Evolutionary conservation across 1,140 invertebrate genomes (phyloP), one percentile per base, ranked within the genome.

Genomic region (Drosophila ercepeae): DNA sequence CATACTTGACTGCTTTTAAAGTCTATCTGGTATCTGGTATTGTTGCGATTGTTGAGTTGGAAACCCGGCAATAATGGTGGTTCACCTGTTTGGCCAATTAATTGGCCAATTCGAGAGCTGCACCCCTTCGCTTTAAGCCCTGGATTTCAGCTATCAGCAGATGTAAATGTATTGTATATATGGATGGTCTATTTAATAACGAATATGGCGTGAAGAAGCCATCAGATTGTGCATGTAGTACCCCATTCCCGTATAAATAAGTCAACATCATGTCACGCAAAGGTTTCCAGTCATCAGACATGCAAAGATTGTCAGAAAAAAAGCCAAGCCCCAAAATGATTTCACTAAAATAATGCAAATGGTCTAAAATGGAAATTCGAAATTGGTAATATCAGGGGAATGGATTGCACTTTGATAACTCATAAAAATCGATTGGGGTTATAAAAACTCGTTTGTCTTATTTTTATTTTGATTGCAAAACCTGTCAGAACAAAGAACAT

Each of bases 151-250:
- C 70, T 64, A 39, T 74, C 63, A 44, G 67, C 34, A 42, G 44
- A 78, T 78, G 51, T 53, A 61, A 74, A 81, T 76, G 13, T 19
- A 69, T 18, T 6, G 50, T 21, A 42, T 32, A 44, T 71, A 72
- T 61, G 60, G 72, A 72, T 72, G 68, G 55, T 82, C 61, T 60
- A 50, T 78, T 84, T 64, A 59, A 58, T 53, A 32, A 32, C 11
- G 29, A 32, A 32, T 32, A 32, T 69, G 53, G 39, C 32, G 49
- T 46, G 72, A 65, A 53, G 70, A 23, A 13, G 42, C 29, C 16
- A 19, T 53, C 29, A 25, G 54, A 27, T 42, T 42, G 44, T 41
- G 18, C 29, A 32, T 32, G 29, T 32, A 32, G 29, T 32, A 32
- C 29, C 29, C 11, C 29, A 32, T 32, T 32, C 23, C 32, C 25